Conservation (phyloP, 1,140 invertebrate genomes). For the Zaprionus davidi region DNA sequence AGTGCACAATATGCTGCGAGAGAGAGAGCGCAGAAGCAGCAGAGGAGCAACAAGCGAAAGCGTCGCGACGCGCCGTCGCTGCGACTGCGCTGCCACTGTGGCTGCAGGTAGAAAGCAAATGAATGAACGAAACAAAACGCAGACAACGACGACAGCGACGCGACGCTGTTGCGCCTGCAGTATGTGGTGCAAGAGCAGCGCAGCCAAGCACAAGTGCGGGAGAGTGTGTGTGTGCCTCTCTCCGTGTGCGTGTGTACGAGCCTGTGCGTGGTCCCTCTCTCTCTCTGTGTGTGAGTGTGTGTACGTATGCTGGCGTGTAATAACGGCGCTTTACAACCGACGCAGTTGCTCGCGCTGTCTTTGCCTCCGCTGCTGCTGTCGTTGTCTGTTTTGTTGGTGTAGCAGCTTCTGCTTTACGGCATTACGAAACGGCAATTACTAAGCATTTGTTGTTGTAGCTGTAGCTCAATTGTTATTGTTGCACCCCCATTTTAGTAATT, state of each 20-base stretch:
- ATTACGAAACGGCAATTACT: slow-evolving; percentile 76
- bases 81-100: slow-evolving; percentile 6
- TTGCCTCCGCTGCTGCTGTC: slow-evolving; percentile 11
- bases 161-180: slow-evolving; percentile 6
- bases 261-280: neutral
- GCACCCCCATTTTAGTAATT: slow-evolving; percentile 61
- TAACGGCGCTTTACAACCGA: slow-evolving; percentile 55
- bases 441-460: slow-evolving; percentile 59
- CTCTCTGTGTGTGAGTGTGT: slow-evolving; percentile 20
- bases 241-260: slow-evolving; percentile 8
- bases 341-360: slow-evolving; percentile 31
- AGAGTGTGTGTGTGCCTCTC: slow-evolving; percentile 17
- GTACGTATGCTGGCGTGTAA: slow-evolving; percentile 29
- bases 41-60: slow-evolving; percentile 55
- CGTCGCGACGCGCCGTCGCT: slow-evolving; percentile 15
- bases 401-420: slow-evolving; percentile 30
- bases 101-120: slow-evolving; percentile 66
- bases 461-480: slow-evolving; percentile 49
- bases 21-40: slow-evolving; percentile 1
- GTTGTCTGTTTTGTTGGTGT: slow-evolving; percentile 20
- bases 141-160: slow-evolving; percentile 4
- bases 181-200: slow-evolving; percentile 29
- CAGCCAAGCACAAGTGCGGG: slow-evolving; percentile 65
- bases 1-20: neutral
- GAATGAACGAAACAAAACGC: slow-evolving; percentile 38